Base-by-base conservation (phyloP, 2,797 vertebrate genomes). In the Dendrocincla fuliginosa region DNA sequence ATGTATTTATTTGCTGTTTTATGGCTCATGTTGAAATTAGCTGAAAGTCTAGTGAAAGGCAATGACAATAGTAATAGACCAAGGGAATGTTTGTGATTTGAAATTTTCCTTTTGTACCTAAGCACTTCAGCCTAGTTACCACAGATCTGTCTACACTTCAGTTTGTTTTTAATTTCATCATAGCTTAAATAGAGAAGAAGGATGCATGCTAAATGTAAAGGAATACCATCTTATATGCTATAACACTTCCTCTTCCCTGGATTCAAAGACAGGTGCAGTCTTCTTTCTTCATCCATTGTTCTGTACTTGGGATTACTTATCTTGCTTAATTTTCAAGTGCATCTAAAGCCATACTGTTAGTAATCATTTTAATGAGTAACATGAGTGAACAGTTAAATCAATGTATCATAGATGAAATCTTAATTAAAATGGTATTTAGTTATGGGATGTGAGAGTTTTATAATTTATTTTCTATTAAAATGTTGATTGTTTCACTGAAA, bases 321-420 rank as follows among this genome's bases (percentile, higher is more conserved):
- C 46, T 78, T 52, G 33, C 74, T 89, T 74, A 76, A 70, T 89
- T 95, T 93, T 83, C 83, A 92, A 94, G 64, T 86, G 79, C 61
- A 0, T 6, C 37, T 74, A n/a, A 92, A 93, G 53, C 89, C 1
- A 6, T 74, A 35, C 60, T 77, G 49, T 55, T 74, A 85, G 83
- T 79, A 92, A 95, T 94, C 30, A 97, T 97, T 95, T 95, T 96
- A 95, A 96, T 94, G 67, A 95, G 37, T 69, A 41, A 69, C 11
- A 28, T 89, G 71, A 91, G 25, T 79, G 53, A 97, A 84, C 39
- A 83, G 87, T 37, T 84, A 85, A 91, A 91, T 93, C 93, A 95
- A 91, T 82, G 73, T 86, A 96, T 96, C 2, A 0, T 83, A 77
- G 75, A 92, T 88, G 74, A 95, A 95, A 87, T 94, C 76, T 70